Evolutionary conservation across 2,113 vertebrate genomes (phyloP).

Genomic region (Orycteropus afer): DNA sequence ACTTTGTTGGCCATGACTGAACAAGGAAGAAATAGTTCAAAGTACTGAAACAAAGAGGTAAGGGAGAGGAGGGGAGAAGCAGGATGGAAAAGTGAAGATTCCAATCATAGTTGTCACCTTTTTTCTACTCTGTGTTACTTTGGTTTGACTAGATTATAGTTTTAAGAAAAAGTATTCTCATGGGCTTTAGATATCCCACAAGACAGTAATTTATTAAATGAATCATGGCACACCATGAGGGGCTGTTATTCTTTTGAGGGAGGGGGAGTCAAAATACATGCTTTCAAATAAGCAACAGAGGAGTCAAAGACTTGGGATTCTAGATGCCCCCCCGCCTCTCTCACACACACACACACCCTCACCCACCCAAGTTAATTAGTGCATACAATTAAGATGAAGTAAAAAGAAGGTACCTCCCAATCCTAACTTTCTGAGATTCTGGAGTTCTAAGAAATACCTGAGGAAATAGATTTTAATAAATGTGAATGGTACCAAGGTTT

Average conservation of each 20-base stretch:
- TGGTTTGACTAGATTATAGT: background rate
- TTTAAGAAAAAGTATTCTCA: slow-evolving; percentile 38
- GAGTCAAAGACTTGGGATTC: background rate
- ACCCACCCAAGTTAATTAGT: background rate
- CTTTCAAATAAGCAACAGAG: background rate
- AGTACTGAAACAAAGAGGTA: background rate
- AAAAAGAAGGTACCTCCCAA: slow-evolving; percentile 5
- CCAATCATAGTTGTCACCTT: background rate
- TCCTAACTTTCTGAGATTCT: slow-evolving; percentile 9
- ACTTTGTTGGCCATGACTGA: too few species aligned
- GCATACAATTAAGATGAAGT: background rate
- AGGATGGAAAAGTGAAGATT: background rate
- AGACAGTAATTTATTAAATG: slow-evolving; percentile 10
- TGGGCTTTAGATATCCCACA: background rate
- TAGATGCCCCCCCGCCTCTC: too few species aligned
- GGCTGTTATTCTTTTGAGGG: background rate
- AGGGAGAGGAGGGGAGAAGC: background rate
- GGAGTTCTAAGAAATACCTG: background rate
- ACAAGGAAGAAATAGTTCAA: too few species aligned
- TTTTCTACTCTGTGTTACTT: slow-evolving; percentile 24
- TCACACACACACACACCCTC: background rate
- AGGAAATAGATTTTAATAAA: slow-evolving; percentile 22
- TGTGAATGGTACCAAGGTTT: background rate
- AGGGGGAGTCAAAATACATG: background rate
- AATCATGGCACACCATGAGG: background rate